Evolutionary conservation across 2,113 vertebrate genomes (phyloP).

Genomic region (Gnathonemus longibarbis): DNA sequence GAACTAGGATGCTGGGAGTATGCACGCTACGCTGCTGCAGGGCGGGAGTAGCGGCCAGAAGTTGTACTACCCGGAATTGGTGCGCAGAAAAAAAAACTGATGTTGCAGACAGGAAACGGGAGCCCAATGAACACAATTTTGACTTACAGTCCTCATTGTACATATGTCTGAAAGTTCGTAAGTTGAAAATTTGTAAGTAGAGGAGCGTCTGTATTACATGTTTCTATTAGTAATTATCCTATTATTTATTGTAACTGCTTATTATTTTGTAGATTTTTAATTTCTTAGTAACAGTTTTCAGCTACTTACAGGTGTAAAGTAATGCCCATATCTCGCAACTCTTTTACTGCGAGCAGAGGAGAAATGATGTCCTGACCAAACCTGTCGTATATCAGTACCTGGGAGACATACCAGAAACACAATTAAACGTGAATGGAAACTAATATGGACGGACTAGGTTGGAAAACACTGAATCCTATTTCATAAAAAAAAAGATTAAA

Average conservation of each 20-base stretch:
- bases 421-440: background rate
- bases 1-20: too few relatives aligned
- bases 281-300: background rate
- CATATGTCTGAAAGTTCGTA: too few relatives aligned
- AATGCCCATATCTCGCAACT: slow-evolving; percentile 95
- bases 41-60: too few relatives aligned
- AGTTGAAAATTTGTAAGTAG: too few relatives aligned
- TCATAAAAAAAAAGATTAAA: background rate
- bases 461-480: background rate
- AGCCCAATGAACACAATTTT: too few relatives aligned
- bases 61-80: too few relatives aligned
- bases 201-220: background rate
- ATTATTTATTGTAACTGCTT: background rate
- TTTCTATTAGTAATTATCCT: background rate
- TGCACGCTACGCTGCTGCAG: too few relatives aligned
- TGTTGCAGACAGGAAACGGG: too few relatives aligned
- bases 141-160: too few relatives aligned
- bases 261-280: background rate
- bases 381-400: slow-evolving; percentile 95
- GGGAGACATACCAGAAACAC: background rate
- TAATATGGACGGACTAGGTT: background rate
- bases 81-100: too few relatives aligned
- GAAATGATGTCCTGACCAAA: slow-evolving; percentile 99
- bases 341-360: slow-evolving; percentile 90
- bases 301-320: slow-evolving; percentile 85